Evolutionary conservation across 2,113 vertebrate genomes (phyloP).

Genomic region (Alligator sinensis): DNA sequence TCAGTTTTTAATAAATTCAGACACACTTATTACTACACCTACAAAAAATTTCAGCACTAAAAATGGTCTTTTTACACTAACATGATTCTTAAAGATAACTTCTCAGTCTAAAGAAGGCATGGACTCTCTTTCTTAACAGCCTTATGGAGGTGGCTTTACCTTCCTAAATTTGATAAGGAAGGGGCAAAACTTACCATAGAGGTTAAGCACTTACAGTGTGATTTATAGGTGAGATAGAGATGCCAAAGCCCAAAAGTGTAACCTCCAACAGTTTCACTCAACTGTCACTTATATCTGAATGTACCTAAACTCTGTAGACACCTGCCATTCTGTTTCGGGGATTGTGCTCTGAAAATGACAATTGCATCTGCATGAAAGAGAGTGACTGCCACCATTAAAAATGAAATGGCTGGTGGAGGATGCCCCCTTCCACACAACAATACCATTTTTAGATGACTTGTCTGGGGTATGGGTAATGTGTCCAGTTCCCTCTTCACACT

Average conservation of each 20-base stretch:
- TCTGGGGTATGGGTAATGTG: not conserved
- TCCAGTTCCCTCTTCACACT: not conserved
- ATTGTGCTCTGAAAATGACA: too few species aligned
- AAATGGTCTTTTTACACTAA: not conserved
- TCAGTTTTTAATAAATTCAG: not conserved
- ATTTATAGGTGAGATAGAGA: too few species aligned
- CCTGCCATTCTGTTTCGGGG: too few species aligned
- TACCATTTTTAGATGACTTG: accelerated
- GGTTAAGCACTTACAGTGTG: too few species aligned
- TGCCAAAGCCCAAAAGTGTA: too few species aligned
- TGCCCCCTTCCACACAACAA: accelerated
- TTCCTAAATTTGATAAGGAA: not conserved
- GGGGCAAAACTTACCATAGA: not conserved
- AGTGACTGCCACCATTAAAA: too few species aligned
- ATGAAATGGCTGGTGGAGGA: not conserved
- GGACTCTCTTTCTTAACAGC: not conserved
- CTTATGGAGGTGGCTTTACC: not conserved
- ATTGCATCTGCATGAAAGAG: too few species aligned
- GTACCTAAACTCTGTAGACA: too few species aligned
- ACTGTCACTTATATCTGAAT: too few species aligned
- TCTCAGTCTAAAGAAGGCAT: conserved; percentile 5
- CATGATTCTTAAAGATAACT: not conserved
- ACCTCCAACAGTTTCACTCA: too few species aligned
- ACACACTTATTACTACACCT: not conserved
- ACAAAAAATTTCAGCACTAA: not conserved